Conservation (phyloP, 2,797 vertebrate genomes). For the Acipenser oxyrinchus region DNA sequence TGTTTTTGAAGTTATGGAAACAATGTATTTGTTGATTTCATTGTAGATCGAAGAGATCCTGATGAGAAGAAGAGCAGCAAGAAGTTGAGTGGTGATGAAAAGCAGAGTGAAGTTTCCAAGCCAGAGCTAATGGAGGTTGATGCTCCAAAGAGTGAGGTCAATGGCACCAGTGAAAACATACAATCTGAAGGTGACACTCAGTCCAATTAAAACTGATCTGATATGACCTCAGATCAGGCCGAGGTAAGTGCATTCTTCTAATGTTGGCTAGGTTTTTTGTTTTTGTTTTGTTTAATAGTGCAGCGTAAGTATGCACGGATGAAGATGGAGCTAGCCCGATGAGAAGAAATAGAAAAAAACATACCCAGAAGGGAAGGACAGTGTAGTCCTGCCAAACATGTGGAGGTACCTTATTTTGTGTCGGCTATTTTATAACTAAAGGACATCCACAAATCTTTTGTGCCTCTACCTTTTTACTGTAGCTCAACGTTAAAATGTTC, state of each 20-base stretch:
- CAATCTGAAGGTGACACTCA: conserved; percentile 99
- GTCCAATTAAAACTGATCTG: conserved; percentile 99
- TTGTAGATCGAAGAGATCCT: conserved; percentile 82
- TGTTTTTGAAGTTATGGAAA: neutral
- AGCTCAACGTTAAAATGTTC: conserved; percentile 52
- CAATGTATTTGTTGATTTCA: conserved; percentile 12
- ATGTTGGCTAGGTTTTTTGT: conserved; percentile 76
- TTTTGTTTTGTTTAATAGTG: conserved; percentile 86
- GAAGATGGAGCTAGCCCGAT: conserved; percentile 91
- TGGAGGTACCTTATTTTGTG: conserved; percentile 97
- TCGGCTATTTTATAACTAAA: conserved; percentile 78
- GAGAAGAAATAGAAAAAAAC: conserved; percentile 91
- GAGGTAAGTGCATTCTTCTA: conserved; percentile 78
- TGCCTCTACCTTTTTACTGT: conserved; percentile 58
- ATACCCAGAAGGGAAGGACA: conserved; percentile 96
- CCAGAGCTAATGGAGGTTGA: conserved; percentile 82
- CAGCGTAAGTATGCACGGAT: conserved; percentile 99
- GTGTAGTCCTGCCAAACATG: conserved; percentile 96
- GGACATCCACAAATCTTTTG: conserved; percentile 61
- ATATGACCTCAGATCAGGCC: conserved; percentile 99
- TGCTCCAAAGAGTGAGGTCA: conserved; percentile 81
- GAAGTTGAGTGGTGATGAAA: conserved; percentile 76
- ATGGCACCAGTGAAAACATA: conserved; percentile 92
- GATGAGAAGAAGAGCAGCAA: conserved; percentile 87
- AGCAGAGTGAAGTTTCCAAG: conserved; percentile 77